These are phyloP conservation scores for Pseudomyrmex gracilis DNA, from an alignment of 1,140 invertebrate species.

Conservation along the genomic window DNA sequence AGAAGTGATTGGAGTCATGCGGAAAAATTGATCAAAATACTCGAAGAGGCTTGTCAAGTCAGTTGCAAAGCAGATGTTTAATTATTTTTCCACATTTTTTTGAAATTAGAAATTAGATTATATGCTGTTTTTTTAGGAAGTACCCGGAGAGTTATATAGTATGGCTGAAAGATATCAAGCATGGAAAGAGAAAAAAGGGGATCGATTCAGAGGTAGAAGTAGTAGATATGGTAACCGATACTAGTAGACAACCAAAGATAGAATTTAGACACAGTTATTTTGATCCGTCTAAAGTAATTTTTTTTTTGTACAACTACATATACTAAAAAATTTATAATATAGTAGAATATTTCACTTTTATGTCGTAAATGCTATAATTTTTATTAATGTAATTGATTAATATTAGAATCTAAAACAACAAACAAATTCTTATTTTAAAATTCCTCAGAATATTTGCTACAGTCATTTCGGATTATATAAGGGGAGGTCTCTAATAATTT, in stretches of 20 bases:
- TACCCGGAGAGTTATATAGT: conserved; percentile 90
- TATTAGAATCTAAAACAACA: too few relatives aligned
- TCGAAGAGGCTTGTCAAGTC: conserved; percentile 91
- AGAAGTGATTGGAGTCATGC: conserved; percentile 92
- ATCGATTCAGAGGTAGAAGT: conserved; percentile 56
- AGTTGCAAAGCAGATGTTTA: conserved; percentile 22
- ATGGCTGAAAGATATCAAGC: conserved; percentile 90
- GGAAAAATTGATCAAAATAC: conserved; percentile 92
- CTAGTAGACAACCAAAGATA: neutral
- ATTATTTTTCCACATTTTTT: conserved; percentile 3
- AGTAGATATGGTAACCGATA: conserved; percentile 76
- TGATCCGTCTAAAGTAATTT: too few relatives aligned
- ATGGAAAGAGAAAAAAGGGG: conserved; percentile 87
- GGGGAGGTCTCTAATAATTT: too few relatives aligned
- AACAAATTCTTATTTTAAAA: too few relatives aligned
- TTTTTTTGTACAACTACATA: too few relatives aligned
- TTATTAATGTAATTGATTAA: too few relatives aligned
- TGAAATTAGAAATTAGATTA: neutral
- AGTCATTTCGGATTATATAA: too few relatives aligned
- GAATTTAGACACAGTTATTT: too few relatives aligned
- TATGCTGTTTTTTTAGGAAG: conserved; percentile 81
- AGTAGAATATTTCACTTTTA: too few relatives aligned
- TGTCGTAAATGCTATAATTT: too few relatives aligned
- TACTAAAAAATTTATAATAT: too few relatives aligned
- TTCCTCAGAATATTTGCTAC: too few relatives aligned